phyloP scores from a whole-genome alignment of 2,797 vertebrate genomes.

The Apogon talboti region DNA sequence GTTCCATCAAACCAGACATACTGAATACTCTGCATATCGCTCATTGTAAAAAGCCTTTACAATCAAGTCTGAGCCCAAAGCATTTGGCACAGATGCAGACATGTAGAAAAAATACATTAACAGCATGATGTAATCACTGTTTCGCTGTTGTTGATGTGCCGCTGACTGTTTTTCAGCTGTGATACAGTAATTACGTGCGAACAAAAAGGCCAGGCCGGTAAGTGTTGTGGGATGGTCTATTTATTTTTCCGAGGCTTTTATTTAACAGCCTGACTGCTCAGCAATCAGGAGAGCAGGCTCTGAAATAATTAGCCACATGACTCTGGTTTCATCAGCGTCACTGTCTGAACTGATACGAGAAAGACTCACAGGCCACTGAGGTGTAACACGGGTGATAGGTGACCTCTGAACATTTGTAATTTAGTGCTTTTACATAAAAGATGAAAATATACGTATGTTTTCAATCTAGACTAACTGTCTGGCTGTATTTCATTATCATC shows the following conservation, averaged over 20 bases:
- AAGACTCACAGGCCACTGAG: slow-evolving; percentile 31
- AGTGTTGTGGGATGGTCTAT: slow-evolving; percentile 37
- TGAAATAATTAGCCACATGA: slow-evolving; percentile 62
- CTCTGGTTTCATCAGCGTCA: slow-evolving; percentile 66
- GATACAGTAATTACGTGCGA: slow-evolving; percentile 54
- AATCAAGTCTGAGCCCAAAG: slow-evolving; percentile 68
- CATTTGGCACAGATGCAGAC: slow-evolving; percentile 59
- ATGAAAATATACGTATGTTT: too few species aligned
- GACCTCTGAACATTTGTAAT: not conserved
- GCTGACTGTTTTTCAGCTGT: slow-evolving; percentile 33
- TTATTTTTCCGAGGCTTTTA: slow-evolving; percentile 56
- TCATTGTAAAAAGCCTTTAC: slow-evolving; percentile 66
- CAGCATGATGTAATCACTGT: slow-evolving; percentile 48
- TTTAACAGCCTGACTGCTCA: slow-evolving; percentile 32
- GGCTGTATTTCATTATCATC: too few species aligned
- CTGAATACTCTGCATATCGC: slow-evolving; percentile 53
- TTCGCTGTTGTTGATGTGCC: slow-evolving; percentile 48
- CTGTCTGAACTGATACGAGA: slow-evolving; percentile 37
- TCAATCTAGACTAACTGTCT: too few species aligned
- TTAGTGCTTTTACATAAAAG: too few species aligned
- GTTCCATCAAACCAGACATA: slow-evolving; percentile 62
- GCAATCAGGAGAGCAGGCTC: slow-evolving; percentile 42
- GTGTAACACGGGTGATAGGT: slow-evolving; percentile 26
- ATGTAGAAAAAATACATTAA: slow-evolving; percentile 29
- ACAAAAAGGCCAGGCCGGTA: slow-evolving; percentile 45